phyloP scores from a whole-genome alignment of 2,888 invertebrate genomes.

The Morinoia aosen region DNA sequence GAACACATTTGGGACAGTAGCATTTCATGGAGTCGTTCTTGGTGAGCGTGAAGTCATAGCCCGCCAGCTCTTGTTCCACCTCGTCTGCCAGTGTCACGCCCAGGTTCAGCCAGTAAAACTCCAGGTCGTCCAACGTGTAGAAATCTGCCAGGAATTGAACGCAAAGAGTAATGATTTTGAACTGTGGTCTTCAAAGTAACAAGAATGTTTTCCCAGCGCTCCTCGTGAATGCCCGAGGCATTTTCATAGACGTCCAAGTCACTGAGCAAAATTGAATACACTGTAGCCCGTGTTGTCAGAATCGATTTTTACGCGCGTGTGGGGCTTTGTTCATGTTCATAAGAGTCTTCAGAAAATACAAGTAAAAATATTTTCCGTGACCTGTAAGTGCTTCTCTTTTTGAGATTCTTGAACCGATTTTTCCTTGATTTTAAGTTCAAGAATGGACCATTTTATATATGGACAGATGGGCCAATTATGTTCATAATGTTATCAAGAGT shows the following conservation, averaged over 20 bases:
- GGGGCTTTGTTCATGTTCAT: too few relatives aligned
- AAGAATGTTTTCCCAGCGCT: not conserved
- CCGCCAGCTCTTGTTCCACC: slow-evolving; percentile 57
- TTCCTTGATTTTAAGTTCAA: too few relatives aligned
- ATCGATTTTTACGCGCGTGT: too few relatives aligned
- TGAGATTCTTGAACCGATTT: too few relatives aligned
- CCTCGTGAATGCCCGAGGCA: not conserved
- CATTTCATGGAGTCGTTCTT: slow-evolving; percentile 55
- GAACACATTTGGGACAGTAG: slow-evolving; percentile 47
- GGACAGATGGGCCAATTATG: too few relatives aligned
- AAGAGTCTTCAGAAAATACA: too few relatives aligned
- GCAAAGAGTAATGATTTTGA: not conserved
- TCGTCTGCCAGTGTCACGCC: slow-evolving; percentile 54
- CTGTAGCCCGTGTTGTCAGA: too few relatives aligned
- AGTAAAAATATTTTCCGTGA: too few relatives aligned
- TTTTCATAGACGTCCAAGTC: not conserved
- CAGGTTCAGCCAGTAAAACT: slow-evolving; percentile 58
- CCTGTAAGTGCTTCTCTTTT: too few relatives aligned
- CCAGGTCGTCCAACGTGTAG: slow-evolving; percentile 47
- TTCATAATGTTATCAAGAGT: too few relatives aligned
- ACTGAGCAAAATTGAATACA: not conserved
- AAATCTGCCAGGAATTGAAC: slow-evolving; percentile 40
- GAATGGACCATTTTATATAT: too few relatives aligned
- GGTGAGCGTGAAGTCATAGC: slow-evolving; percentile 60
- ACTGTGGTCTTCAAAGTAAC: not conserved